A percentile compares a stretch with the other conserved stretches of the same genome.
These are phyloP conservation scores for Eidolon helvum DNA, from an alignment of 2,113 vertebrate genomes.

Conservation along the genomic window DNA sequence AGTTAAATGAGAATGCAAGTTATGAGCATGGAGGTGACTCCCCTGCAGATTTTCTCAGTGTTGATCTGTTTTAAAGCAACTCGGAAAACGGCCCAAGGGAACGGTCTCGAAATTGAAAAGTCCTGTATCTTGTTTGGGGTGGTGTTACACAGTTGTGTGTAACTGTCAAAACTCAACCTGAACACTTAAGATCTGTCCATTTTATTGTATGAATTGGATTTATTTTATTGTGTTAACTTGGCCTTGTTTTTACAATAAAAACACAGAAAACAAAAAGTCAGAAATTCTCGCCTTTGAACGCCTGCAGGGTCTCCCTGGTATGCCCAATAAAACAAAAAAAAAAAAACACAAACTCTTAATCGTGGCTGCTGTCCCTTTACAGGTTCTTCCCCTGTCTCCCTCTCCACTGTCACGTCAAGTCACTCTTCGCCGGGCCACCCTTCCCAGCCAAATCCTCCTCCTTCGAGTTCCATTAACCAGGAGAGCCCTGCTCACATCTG, in stretches of 20 bases:
- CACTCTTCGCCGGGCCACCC: too few species aligned
- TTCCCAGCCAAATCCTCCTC: neutral
- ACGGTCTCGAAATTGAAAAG: neutral
- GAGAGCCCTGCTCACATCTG: neutral
- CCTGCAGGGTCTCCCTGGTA: neutral
- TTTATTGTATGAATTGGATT: neutral
- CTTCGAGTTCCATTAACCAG: rapidly evolving
- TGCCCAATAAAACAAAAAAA: neutral
- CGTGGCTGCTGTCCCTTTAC: neutral
- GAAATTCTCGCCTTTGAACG: neutral
- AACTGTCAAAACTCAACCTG: neutral
- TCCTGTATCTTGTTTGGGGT: neutral
- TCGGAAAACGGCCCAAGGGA: neutral
- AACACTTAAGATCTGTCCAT: neutral
- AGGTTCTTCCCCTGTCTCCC: neutral
- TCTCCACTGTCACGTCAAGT: too few species aligned
- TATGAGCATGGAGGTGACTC: neutral
- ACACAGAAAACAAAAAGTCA: neutral
- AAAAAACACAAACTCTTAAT: neutral
- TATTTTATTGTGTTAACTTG: neutral
- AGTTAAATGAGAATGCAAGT: neutral
- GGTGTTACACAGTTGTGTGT: neutral
- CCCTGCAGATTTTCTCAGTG: neutral
- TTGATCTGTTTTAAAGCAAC: neutral
- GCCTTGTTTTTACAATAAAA: neutral